Evolutionary conservation across 2,113 vertebrate genomes (phyloP).

Genomic region (Xiphophorus maculatus): DNA sequence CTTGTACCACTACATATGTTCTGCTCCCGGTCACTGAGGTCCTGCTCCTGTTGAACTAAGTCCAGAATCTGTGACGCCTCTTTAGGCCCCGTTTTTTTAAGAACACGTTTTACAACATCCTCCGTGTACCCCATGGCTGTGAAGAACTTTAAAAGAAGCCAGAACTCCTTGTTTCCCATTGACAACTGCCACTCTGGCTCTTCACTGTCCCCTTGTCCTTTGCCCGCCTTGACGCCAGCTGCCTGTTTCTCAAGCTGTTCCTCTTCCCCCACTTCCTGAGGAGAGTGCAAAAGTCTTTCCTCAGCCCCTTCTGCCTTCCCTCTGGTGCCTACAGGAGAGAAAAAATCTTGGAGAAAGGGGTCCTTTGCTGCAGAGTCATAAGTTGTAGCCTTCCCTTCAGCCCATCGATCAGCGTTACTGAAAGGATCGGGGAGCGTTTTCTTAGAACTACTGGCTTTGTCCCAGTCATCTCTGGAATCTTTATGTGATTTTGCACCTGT

Average conservation of each 20-base stretch:
- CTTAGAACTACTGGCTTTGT: not conserved
- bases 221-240: not conserved
- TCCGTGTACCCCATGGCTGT: constrained; percentile 84
- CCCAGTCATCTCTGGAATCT: not conserved
- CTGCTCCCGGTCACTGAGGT: constrained; percentile 49
- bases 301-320: constrained; percentile 27
- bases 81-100: constrained; percentile 71
- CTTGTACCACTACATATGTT: not conserved
- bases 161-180: constrained; percentile 71
- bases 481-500: not conserved
- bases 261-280: constrained; percentile 53
- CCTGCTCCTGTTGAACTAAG: constrained; percentile 82
- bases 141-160: constrained; percentile 82
- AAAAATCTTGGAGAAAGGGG: constrained; percentile 1
- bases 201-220: not conserved
- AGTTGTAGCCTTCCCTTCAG: constrained; percentile 17
- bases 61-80: constrained; percentile 84
- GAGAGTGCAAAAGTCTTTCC: constrained; percentile 9
- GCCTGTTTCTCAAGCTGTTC: constrained; percentile 5
- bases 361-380: constrained; percentile 9
- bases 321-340: not conserved
- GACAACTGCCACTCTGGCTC: constrained; percentile 38
- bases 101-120: constrained; percentile 72
- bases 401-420: constrained; percentile 11
- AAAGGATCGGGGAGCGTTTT: not conserved